Conservation (phyloP, 2,888 invertebrate species). For the Acanthopleura granulata region DNA sequence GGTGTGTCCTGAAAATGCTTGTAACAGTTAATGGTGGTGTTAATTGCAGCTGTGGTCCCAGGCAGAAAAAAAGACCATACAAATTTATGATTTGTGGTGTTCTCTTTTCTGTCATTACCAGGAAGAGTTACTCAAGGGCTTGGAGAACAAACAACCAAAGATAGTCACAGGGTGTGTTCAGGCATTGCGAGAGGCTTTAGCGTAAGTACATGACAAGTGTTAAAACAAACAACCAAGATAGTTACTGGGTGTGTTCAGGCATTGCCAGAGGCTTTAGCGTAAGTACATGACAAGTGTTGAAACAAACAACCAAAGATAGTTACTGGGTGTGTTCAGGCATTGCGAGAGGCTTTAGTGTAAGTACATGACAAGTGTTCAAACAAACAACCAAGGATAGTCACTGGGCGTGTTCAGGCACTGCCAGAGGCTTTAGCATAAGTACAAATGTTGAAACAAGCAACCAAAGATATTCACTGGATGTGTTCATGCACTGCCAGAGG, state of each 20-base stretch:
- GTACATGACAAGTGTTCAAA: constrained; percentile 13
- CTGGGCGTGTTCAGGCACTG: too few species aligned
- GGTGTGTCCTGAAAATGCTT: too few species aligned
- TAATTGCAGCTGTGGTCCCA: too few species aligned
- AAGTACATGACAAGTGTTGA: too few species aligned
- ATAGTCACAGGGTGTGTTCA: constrained; percentile 88
- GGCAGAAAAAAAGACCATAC: neutral
- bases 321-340: constrained; percentile 82
- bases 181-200: constrained; percentile 81
- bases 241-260: too few species aligned
- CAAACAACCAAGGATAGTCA: too few species aligned
- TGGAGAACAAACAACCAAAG: constrained; percentile 96
- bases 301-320: constrained; percentile 92
- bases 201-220: constrained; percentile 40
- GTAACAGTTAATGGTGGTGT: too few species aligned
- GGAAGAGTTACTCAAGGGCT: constrained; percentile 93
- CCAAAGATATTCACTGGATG: constrained; percentile 94
- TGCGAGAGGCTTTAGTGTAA: constrained; percentile 79
- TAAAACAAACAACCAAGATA: too few species aligned
- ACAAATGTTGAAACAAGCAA: constrained; percentile 75
- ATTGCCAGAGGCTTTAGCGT: too few species aligned
- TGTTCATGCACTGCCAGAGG: constrained; percentile 80
- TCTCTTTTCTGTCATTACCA: constrained; percentile 28
- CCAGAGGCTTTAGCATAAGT: too few species aligned
- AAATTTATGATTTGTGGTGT: too few species aligned